Evolutionary conservation across 2,888 invertebrate genomes (phyloP), one percentile per base, ranked within the genome.

Genomic region (Heliconius erato): DNA sequence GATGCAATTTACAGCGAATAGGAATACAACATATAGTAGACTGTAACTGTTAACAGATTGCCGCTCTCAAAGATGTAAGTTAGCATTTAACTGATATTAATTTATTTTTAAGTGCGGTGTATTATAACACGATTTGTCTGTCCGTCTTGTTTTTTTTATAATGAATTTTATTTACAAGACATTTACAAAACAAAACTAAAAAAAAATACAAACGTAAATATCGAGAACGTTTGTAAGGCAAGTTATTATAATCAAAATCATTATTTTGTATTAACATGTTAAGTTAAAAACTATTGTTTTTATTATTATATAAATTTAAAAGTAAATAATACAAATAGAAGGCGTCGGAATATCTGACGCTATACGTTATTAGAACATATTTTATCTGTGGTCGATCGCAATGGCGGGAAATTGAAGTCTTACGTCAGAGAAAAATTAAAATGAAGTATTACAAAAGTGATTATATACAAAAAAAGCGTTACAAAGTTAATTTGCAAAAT

Each of bases 11-110:
- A 67, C 35, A 40, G 26, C 44, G 69, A 80, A 80, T 79, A 82
- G 69, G 74, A 63, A 74, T 82, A 68, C 72, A 80, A 82, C 80
- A 84, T 82, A 84, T 84, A 80, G 79, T 65, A 77, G 16, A 65
- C 23, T 32, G 67, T 35, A 32, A 32, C 32, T 32, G 32, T 32
- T 32, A 32, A 28, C 28, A 0, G 16, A 32, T 4, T 67, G 16
- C 67, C 28, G 67, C 7, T 67, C 28, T 67, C 16, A 67, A 28
- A 67, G 28, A 12, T 19, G 28, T 16, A 67, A 67, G 6, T 28
- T 65, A 65, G 4, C 1, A 26, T 28, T 65, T 28, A 32, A 67
- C 28, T 32, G 28, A 14, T 16, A 67, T 28, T 12, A 32, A 67
- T n/a, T 26, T 11, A 35, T 35, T 35, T 35, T 23, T 23, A 12